Percentiles rank a stretch among this genome's conserved stretches.
Evolutionary conservation across 2,113 vertebrate genomes (phyloP).

Genomic region (Hydrochoerus hydrochaeris): DNA sequence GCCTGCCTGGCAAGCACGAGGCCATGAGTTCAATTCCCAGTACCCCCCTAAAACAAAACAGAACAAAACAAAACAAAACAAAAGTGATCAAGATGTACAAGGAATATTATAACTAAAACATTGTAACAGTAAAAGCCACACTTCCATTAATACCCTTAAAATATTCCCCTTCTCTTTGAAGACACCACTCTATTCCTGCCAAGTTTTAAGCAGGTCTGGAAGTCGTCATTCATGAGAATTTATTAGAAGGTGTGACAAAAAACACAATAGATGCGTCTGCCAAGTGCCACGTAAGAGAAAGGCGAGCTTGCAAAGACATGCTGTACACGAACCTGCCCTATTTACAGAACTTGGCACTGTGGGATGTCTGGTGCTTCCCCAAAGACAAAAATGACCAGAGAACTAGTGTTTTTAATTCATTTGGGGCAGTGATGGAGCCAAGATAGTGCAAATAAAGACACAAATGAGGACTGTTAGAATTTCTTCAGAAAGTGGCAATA

Average conservation of each 20-base stretch:
- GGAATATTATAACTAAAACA: not conserved
- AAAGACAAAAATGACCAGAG: not conserved
- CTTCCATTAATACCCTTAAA: not conserved
- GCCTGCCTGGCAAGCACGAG: too few relatives aligned
- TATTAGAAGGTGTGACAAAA: not conserved
- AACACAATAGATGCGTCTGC: not conserved
- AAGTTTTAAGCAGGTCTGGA: not conserved
- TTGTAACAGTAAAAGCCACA: not conserved
- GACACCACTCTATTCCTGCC: not conserved
- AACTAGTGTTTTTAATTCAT: not conserved
- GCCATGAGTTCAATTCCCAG: too few relatives aligned
- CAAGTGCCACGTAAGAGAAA: not conserved
- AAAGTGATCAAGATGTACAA: not conserved
- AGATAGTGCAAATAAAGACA: not conserved
- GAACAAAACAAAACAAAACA: too few relatives aligned
- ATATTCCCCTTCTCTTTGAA: not conserved
- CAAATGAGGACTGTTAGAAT: not conserved
- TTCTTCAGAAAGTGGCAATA: not conserved
- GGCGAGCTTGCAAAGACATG: not conserved
- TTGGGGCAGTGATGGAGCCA: not conserved
- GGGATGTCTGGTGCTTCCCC: not conserved
- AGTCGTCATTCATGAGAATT: not conserved
- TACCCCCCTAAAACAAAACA: too few relatives aligned
- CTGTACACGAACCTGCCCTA: rapidly evolving
- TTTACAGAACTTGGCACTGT: not conserved